Evolutionary conservation across 92 coral and sea anemone genomes (phyloP).

Genomic region (Epizoanthus illoricatus): DNA sequence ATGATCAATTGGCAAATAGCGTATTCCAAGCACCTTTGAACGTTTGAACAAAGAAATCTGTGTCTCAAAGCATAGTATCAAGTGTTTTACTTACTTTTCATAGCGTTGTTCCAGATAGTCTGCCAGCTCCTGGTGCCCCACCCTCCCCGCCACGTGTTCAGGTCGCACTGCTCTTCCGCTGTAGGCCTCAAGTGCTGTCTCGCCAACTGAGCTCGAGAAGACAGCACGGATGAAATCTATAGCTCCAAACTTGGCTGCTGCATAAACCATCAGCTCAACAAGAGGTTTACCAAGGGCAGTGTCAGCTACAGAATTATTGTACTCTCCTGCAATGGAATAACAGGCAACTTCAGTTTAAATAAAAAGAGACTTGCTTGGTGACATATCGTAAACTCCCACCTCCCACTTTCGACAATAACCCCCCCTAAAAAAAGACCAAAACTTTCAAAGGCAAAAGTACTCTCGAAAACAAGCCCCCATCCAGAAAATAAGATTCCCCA

Average conservation of each 20-base stretch:
- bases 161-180: conserved; percentile 23
- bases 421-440: too few relatives aligned
- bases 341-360: too few relatives aligned
- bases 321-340: background rate
- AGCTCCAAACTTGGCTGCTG: conserved; percentile 22
- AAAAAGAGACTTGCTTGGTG: too few relatives aligned
- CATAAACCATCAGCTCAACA: conserved; percentile 33
- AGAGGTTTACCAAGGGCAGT: background rate
- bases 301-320: background rate
- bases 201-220: background rate
- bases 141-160: conserved; percentile 23
- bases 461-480: too few relatives aligned
- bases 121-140: conserved; percentile 23
- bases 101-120: conserved; percentile 6
- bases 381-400: too few relatives aligned
- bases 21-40: background rate
- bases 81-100: background rate
- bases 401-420: too few relatives aligned
- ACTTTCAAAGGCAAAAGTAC: too few relatives aligned
- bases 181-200: conserved; percentile 13
- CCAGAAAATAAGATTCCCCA: too few relatives aligned
- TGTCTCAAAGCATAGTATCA: background rate
- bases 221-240: background rate
- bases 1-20: background rate
- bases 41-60: background rate